Evolutionary conservation across 2,113 vertebrate genomes (phyloP).

Genomic region (Bubo scandiacus): DNA sequence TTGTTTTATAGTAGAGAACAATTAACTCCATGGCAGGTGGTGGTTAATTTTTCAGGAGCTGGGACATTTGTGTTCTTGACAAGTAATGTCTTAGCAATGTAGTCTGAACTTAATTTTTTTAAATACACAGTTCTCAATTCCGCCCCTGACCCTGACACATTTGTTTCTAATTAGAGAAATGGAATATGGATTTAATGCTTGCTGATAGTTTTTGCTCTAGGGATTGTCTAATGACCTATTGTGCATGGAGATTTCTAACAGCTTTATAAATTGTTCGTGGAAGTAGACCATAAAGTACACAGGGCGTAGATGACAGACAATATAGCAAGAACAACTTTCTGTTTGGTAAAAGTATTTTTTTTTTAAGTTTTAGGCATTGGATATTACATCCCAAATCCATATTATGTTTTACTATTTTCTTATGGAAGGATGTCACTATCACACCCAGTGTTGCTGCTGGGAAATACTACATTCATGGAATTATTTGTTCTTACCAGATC

Average conservation of each 20-base stretch:
- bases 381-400: not conserved
- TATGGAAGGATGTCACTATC: not conserved
- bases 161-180: not conserved
- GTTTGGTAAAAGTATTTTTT: not conserved
- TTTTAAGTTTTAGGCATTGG: not conserved
- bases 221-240: not conserved
- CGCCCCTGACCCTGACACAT: fast-evolving
- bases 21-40: not conserved
- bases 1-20: not conserved
- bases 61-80: not conserved
- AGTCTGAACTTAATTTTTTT: not conserved
- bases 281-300: not conserved
- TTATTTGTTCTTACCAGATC: not conserved
- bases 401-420: not conserved
- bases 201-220: not conserved
- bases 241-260: not conserved
- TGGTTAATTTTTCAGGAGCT: not conserved
- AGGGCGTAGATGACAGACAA: not conserved
- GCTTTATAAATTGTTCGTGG: not conserved
- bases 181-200: not conserved
- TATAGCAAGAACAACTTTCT: not conserved
- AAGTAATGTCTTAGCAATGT: not conserved
- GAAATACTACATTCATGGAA: not conserved
- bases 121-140: not conserved
- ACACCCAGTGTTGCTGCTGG: not conserved